Percentiles rank a stretch among this genome's conserved stretches.
Conservation (phyloP, 2,113 vertebrate genomes). For the Pterocles orientalis region DNA sequence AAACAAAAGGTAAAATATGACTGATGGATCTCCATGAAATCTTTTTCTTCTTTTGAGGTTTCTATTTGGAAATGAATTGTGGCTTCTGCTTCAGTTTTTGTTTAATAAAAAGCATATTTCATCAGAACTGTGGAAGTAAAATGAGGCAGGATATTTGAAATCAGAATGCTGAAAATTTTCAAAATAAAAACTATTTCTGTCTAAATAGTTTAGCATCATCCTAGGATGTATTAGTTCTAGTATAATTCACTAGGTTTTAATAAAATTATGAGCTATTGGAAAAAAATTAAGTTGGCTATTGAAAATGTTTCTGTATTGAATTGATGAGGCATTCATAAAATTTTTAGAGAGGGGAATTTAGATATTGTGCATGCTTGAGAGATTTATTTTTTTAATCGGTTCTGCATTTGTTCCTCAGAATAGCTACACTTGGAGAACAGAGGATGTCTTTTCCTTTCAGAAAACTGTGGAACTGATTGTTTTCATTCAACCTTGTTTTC, state of each 20-base stretch:
- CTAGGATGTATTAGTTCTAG: not conserved
- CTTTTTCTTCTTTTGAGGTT: slow-evolving; percentile 53
- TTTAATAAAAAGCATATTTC: slow-evolving; percentile 59
- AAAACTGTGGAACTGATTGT: not conserved
- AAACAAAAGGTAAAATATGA: slow-evolving; percentile 56
- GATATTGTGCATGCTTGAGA: not conserved
- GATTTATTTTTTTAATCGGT: not conserved
- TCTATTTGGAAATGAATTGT: slow-evolving; percentile 34
- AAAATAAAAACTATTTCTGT: slow-evolving; percentile 39
- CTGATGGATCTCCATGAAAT: not conserved
- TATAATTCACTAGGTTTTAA: slow-evolving; percentile 32
- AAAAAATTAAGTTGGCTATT: slow-evolving; percentile 5
- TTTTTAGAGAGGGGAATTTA: not conserved
- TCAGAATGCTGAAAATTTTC: slow-evolving; percentile 41
- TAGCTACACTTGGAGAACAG: not conserved
- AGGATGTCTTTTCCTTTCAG: not conserved
- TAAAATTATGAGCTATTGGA: slow-evolving; percentile 9
- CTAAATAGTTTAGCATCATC: slow-evolving; percentile 39
- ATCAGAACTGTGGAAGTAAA: slow-evolving; percentile 24
- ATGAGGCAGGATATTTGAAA: slow-evolving; percentile 27
- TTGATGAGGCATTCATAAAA: slow-evolving; percentile 11
- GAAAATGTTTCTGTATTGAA: not conserved
- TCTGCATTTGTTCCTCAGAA: not conserved
- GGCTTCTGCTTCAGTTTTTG: slow-evolving; percentile 41
- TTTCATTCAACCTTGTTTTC: not conserved